Base-by-base conservation (phyloP, 2,113 vertebrate species). In the cattle (Bos taurus) region DNA sequence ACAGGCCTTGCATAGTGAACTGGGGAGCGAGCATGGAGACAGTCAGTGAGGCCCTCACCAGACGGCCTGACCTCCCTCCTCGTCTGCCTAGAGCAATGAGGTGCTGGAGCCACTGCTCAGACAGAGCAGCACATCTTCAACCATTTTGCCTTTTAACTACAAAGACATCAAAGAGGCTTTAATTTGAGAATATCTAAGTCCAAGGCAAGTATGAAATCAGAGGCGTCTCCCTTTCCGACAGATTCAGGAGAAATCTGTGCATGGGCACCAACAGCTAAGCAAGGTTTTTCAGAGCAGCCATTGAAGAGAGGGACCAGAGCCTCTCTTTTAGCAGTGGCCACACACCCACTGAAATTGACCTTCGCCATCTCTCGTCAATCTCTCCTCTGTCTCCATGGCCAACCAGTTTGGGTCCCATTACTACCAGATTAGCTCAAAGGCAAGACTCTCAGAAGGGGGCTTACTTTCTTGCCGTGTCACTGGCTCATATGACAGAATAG, bases 401-500 rank as follows among this genome's bases (percentile, higher is more conserved):
- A 40, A 59, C 87, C 30, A 23, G 7, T 36, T 19, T 59, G 59
- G 88, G 67, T 60, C 43, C 92, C 57, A 59, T 2, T 28, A 88
- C 8, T 5, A 14, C 2, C 28, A 94, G 14, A 92, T 74, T 21
- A 82, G 43, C 50, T 57, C 4, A 11, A 56, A 85, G 36, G 87
- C 91, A 77, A 92, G 94, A 84, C 26, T 56, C 52, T 86, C 83
- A 71, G 52, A 87, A 52, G 33, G 46, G n/a, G 19, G 99, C 99
- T 99, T 99, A 99, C 99, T 99, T 99, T 99, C 99, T 99, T 99
- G 99, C 97, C 99, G 99, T 0, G 99, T 99, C 97, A 99, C 99
- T 2, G 99, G 99, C 98, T 99, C 99, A 3, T 99, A 99, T 0
- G 99, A 99, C 97, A 99, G 99, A 98, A 99, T 99, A 21, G 99